Conservation (phyloP, 2,888 invertebrate genomes). For the Drosophila borealis region DNA sequence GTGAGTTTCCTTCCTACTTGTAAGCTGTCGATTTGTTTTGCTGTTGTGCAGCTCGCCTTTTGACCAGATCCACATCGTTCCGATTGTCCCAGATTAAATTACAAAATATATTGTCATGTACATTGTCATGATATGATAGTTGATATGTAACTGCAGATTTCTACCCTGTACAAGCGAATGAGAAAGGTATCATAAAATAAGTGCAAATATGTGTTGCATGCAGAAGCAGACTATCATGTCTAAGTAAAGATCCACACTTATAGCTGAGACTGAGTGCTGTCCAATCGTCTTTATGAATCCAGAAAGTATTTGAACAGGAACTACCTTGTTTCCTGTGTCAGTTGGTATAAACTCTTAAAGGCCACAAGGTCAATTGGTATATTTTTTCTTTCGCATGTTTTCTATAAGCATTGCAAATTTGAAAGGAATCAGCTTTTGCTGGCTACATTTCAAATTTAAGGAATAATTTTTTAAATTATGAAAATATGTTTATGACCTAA, state of each 20-base stretch:
- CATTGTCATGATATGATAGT: conserved; percentile 49
- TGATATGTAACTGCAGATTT: conserved; percentile 15
- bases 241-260: neutral
- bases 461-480: neutral
- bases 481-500: neutral
- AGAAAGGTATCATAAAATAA: neutral
- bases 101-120: conserved; percentile 75
- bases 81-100: conserved; percentile 67
- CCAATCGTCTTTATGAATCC: neutral
- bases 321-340: too few relatives aligned
- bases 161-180: neutral
- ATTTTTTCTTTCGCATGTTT: too few relatives aligned
- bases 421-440: neutral
- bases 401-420: too few relatives aligned
- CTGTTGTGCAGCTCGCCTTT: conserved; percentile 13
- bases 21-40: conserved; percentile 41
- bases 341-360: too few relatives aligned
- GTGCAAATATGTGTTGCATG: neutral
- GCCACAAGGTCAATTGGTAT: too few relatives aligned
- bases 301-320: neutral
- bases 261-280: neutral
- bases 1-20: conserved; percentile 51
- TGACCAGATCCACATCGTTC: conserved; percentile 30
- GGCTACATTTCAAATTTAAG: neutral
- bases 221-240: neutral